phyloP scores from a whole-genome alignment of 2,888 invertebrate genomes.

The Pseudococcus longispinus region DNA sequence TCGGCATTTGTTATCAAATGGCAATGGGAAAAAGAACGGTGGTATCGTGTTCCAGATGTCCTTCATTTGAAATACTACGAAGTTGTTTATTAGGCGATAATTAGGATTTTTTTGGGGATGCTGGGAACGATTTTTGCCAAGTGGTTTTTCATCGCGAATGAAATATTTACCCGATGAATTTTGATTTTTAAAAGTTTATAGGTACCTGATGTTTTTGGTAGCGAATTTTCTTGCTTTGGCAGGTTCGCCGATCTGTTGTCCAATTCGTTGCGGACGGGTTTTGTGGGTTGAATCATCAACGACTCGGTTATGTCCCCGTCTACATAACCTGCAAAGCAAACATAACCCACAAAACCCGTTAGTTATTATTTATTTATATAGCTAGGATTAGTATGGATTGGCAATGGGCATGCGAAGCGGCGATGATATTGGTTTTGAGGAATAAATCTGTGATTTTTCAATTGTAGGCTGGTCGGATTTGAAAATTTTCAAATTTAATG shows the following conservation, averaged over 20 bases:
- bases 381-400: background rate
- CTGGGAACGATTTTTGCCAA: background rate
- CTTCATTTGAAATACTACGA: background rate
- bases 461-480: background rate
- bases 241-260: constrained; percentile 34
- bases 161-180: background rate
- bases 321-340: constrained; percentile 55
- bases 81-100: too few relatives aligned
- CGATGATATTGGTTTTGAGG: background rate
- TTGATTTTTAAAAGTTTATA: background rate
- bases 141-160: background rate
- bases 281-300: constrained; percentile 53
- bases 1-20: background rate
- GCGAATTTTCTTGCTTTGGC: constrained; percentile 39
- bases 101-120: background rate
- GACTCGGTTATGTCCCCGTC: constrained; percentile 53
- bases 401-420: background rate
- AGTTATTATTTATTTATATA: constrained; percentile 20
- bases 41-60: background rate
- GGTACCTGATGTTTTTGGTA: constrained; percentile 37
- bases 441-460: background rate
- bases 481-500: background rate
- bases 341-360: constrained; percentile 55
- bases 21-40: background rate
- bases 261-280: constrained; percentile 46